Evolutionary conservation across 2,113 vertebrate genomes (phyloP), one percentile per base, ranked within the genome.

Genomic region (Macheiramphus alcinus): DNA sequence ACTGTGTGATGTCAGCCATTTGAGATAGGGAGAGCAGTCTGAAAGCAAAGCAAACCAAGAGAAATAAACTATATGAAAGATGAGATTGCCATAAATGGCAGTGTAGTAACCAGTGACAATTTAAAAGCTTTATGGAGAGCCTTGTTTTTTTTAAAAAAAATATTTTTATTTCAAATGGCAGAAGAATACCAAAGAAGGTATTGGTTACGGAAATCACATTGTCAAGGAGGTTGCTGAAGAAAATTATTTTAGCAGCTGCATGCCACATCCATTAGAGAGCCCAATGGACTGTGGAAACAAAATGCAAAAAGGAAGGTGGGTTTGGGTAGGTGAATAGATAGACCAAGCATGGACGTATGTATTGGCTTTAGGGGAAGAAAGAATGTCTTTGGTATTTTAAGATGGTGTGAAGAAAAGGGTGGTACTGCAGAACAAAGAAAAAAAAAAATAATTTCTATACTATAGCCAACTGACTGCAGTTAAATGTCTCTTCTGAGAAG

Each of bases 331-430:
- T 62, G 61, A 50, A 27, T 27, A 67, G 42, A 31, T 40, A 67
- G 47, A 73, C 9, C 34, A 76, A 38, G 11, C 14, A 8, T 50
- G 21, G 16, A n/a, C 0, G 1, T 43, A 27, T 2, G 0, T 84
- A 25, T 45, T 79, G 4, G 42, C 19, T 70, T 12, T 27, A 71
- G 16, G 16, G 10, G 9, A 58, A 81, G 38, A 66, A 78, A 71
- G 17, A 53, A 20, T 32, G 8, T 63, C 9, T 76, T 83, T 45
- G 34, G 2, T 84, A 36, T 82, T 88, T 79, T 53, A 72, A 48
- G 34, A 43, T 66, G 19, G 13, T n/a, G 2, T 47, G 42, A 45
- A 73, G 19, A n/a, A 68, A 50, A 72, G 26, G 11, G 25, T 48
- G 42, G 40, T 27, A 36, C 11, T 43, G 23, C 12, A 87, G n/a